These are phyloP conservation scores for Drosophila macrospina DNA, from an alignment of 2,888 invertebrate genomes.

Conservation along the genomic window DNA sequence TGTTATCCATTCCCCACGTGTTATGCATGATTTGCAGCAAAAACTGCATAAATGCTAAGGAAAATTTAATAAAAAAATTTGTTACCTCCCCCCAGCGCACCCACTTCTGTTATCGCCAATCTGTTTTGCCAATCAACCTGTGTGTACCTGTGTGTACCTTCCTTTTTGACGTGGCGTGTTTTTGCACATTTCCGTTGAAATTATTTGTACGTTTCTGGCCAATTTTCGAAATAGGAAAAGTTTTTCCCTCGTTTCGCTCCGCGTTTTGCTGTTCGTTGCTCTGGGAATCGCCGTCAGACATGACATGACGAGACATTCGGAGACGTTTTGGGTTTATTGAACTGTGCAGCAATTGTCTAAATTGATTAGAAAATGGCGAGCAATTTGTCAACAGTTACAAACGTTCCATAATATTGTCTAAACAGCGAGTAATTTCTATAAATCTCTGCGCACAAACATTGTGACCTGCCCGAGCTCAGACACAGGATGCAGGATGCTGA, in stretches of 20 bases:
- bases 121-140: slow-evolving; percentile 3
- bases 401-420: slow-evolving; percentile 75
- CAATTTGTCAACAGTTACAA: slow-evolving; percentile 68
- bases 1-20: background rate
- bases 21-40: slow-evolving; percentile 54
- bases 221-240: slow-evolving; percentile 74
- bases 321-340: slow-evolving; percentile 64
- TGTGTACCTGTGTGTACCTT: slow-evolving; percentile 12
- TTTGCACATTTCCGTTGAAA: slow-evolving; percentile 57
- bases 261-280: slow-evolving; percentile 23
- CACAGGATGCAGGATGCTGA: slow-evolving; percentile 25
- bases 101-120: background rate
- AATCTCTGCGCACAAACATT: slow-evolving; percentile 35
- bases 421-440: slow-evolving; percentile 64
- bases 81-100: background rate
- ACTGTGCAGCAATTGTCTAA: slow-evolving; percentile 45
- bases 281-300: slow-evolving; percentile 54
- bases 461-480: slow-evolving; percentile 8
- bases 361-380: slow-evolving; percentile 71
- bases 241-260: slow-evolving; percentile 37
- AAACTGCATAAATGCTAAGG: slow-evolving; percentile 54
- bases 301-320: slow-evolving; percentile 37
- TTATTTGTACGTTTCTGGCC: slow-evolving; percentile 69
- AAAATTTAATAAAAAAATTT: slow-evolving; percentile 63
- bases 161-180: slow-evolving; percentile 60